Base-by-base conservation (phyloP, 2,113 vertebrate genomes). In the Plectropomus leopardus region DNA sequence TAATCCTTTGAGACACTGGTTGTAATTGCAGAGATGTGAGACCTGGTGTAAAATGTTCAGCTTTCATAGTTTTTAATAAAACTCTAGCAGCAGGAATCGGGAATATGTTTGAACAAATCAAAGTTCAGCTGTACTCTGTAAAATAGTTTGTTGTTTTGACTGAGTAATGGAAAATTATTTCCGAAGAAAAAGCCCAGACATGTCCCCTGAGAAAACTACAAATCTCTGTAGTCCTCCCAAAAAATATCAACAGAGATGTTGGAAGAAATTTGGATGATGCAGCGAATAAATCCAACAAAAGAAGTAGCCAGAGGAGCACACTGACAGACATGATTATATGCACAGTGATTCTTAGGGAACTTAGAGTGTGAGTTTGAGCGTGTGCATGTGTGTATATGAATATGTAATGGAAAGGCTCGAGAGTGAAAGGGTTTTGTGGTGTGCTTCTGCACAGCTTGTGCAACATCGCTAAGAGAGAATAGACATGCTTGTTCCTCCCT, bases 81-180 rank as follows among this genome's bases (percentile, higher is more conserved):
- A 40, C 36, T 40, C 36, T n/a, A 40, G 36, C 36, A 40, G 36
- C 36, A 10, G 36, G 8, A 10, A 10, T 40, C 30, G 16, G n/a
- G 14, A 16, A 40, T 26, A 65, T 45, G 55, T 45, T 51, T 58
- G 24, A 72, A 50, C 26, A 73, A 55, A 72, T 54, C 3, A 40
- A 34, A 57, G 23, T 30, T 36, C 7, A 45, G n/a, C 15, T 17
- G 24, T 5, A 24, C 14, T 21, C 9, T 75, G 2, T n/a, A 23
- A 47, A 74, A 59, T 4, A 26, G 4, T 42, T 68, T 32, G 9
- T 57, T 53, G 36, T 74, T 76, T 78, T 21, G n/a, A 59, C 5
- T 57, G 70, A 76, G 74, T 69, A 78, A 89, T 86, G 85, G 86
- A 91, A 90, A 89, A 80, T 84, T 77, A 72, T 83, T 82, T 69